phyloP scores from a whole-genome alignment of 2,888 invertebrate genomes.

The Cabera pusaria region DNA sequence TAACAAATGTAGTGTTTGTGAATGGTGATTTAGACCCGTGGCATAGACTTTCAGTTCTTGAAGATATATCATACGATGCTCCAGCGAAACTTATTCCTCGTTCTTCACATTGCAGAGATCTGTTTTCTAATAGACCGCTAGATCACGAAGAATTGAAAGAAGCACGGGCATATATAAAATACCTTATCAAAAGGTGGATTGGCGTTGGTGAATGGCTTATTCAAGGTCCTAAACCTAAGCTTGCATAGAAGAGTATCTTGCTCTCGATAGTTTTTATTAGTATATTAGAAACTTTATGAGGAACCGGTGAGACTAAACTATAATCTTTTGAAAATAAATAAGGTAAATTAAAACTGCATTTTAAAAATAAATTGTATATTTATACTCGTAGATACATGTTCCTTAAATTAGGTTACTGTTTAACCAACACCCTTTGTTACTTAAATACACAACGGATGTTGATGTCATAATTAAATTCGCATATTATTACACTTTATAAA shows the following conservation, averaged over 20 bases:
- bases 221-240: no score
- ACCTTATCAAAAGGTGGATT: conserved; percentile 67
- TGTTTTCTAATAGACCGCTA: conserved; percentile 48
- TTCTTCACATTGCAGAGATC: conserved; percentile 59
- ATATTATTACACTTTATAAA: conserved; percentile 26
- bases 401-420: conserved; percentile 75
- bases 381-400: conserved; percentile 65
- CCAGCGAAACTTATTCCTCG: conserved; percentile 58
- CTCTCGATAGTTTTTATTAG: no score
- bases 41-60: conserved; percentile 76
- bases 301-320: no score
- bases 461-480: conserved; percentile 47
- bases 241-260: no score
- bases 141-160: conserved; percentile 64
- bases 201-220: conserved; percentile 40
- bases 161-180: conserved; percentile 56
- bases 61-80: conserved; percentile 64
- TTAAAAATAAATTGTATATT: conserved; percentile 67
- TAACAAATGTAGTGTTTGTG: conserved; percentile 80
- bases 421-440: conserved; percentile 76
- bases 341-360: conserved; percentile 32
- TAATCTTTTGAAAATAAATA: no score
- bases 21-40: conserved; percentile 85
- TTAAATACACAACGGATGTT: conserved; percentile 67
- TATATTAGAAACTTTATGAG: no score